Conservation (phyloP, 2,797 vertebrate species). For the Hippoglossus hippoglossus region DNA sequence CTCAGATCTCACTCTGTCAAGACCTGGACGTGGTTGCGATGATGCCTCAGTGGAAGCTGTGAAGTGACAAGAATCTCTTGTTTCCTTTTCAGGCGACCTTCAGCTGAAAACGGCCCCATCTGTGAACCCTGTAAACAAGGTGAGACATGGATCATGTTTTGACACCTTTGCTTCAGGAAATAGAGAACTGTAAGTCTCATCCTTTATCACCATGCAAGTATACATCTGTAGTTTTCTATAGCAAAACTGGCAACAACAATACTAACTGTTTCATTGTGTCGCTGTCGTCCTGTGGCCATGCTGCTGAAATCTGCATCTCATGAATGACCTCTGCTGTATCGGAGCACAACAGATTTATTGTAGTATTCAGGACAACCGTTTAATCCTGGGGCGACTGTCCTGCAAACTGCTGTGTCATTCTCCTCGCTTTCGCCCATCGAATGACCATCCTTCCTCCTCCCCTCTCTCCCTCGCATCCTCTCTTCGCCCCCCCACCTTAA, state of each 20-base stretch:
- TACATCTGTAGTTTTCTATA: not conserved
- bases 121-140: conserved; percentile 6
- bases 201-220: not conserved
- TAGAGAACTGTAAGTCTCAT: conserved; percentile 14
- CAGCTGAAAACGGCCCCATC: not conserved
- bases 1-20: not conserved
- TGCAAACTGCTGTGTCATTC: conserved; percentile 81
- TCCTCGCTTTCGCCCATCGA: conserved; percentile 57
- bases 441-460: conserved; percentile 59
- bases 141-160: conserved; percentile 16
- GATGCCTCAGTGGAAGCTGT: not conserved
- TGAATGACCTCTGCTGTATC: conserved; percentile 61
- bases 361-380: conserved; percentile 52
- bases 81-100: conserved; percentile 37
- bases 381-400: conserved; percentile 55
- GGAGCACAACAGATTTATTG: conserved; percentile 47
- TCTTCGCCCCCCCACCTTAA: conserved; percentile 53
- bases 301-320: conserved; percentile 17
- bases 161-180: not conserved
- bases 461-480: conserved; percentile 34
- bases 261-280: conserved; percentile 14
- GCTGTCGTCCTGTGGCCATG: conserved; percentile 20
- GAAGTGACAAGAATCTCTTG: not conserved
- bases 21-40: not conserved
- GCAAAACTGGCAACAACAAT: too few species aligned